Evolutionary conservation across 2,888 invertebrate species (phyloP).

Genomic region (Eurytoma adleriae): DNA sequence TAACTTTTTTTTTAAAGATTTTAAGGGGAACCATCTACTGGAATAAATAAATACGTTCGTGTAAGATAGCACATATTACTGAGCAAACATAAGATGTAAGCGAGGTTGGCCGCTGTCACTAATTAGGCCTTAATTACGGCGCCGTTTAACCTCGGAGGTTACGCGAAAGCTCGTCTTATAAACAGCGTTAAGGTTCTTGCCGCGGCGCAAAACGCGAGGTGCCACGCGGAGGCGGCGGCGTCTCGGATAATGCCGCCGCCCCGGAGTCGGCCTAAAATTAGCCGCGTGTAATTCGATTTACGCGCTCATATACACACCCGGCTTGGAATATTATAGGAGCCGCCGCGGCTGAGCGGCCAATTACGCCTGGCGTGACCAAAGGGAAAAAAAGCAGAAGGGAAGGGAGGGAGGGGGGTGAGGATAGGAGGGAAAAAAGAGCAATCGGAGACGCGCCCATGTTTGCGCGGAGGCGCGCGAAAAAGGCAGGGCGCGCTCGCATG

Average conservation of each 20-base stretch:
- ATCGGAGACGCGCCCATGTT: constrained; percentile 28
- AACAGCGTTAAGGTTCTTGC: neutral
- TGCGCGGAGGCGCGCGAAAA: neutral
- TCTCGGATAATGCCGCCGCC: neutral
- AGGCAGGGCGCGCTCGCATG: neutral
- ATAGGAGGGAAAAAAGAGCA: constrained; percentile 1
- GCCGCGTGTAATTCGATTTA: constrained; percentile 45
- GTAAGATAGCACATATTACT: no score
- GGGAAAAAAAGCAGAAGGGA: neutral
- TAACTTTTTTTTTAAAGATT: no score
- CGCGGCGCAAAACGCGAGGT: neutral
- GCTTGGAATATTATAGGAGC: constrained; percentile 12
- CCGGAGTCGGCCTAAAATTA: constrained; percentile 36
- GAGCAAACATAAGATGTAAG: no score
- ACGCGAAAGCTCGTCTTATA: neutral
- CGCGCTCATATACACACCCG: constrained; percentile 3
- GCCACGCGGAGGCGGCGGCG: neutral
- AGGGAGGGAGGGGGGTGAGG: neutral
- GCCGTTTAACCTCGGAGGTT: constrained; percentile 40
- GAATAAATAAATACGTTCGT: no score
- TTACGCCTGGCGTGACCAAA: neutral
- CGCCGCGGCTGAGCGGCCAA: constrained; percentile 29
- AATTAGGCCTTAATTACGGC: constrained; percentile 44
- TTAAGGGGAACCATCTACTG: no score
- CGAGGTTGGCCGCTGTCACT: constrained; percentile 12